These are phyloP conservation scores for Heliconius hermathena DNA, from an alignment of 1,140 invertebrate genomes.

Conservation along the genomic window DNA sequence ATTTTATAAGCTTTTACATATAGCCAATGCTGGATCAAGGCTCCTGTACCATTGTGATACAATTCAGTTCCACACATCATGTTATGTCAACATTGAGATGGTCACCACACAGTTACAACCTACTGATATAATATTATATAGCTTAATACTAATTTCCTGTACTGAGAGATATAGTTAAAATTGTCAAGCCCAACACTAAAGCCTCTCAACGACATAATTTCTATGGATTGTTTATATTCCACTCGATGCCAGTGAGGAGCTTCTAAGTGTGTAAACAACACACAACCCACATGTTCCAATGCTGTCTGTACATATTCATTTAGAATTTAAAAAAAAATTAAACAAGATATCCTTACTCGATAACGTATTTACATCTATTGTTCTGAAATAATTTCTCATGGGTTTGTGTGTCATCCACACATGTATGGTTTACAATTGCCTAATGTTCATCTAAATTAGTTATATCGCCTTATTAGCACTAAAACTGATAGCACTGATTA, in stretches of 20 bases:
- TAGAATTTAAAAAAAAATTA: neutral
- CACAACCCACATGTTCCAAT: constrained; percentile 17
- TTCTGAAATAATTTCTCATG: constrained; percentile 25
- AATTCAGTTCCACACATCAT: neutral
- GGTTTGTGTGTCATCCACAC: constrained; percentile 32
- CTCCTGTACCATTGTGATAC: neutral
- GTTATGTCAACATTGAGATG: constrained; percentile 17
- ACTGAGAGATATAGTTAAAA: constrained; percentile 79
- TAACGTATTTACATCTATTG: constrained; percentile 38
- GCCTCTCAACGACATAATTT: constrained; percentile 29
- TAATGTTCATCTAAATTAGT: constrained; percentile 11
- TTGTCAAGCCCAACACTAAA: constrained; percentile 52
- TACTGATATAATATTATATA: constrained; percentile 61
- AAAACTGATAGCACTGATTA: constrained; percentile 13
- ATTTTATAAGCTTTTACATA: neutral
- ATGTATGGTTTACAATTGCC: constrained; percentile 20
- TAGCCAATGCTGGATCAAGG: neutral
- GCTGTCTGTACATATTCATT: constrained; percentile 30
- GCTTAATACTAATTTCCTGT: constrained; percentile 78
- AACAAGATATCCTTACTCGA: constrained; percentile 28
- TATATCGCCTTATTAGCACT: constrained; percentile 18
- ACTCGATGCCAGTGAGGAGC: constrained; percentile 25
- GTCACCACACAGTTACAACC: constrained; percentile 52
- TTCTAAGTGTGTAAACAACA: constrained; percentile 32
- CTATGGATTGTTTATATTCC: constrained; percentile 17